Conservation (phyloP, 2,113 vertebrate species). For the Chloebia gouldiae region DNA sequence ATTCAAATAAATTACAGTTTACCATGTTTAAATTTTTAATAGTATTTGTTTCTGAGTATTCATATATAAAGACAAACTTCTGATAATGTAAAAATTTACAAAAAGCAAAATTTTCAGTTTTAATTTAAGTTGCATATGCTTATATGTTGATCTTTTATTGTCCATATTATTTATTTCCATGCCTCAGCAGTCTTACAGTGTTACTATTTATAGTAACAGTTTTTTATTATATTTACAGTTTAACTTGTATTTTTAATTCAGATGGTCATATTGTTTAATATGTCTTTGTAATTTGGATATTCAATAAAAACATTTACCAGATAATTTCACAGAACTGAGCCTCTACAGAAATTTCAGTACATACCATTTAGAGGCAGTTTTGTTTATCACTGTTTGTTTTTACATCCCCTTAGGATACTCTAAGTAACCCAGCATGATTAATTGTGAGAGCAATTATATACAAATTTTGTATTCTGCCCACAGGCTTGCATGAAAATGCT, state of each 20-base stretch:
- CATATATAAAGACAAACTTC: neutral
- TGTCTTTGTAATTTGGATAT: neutral
- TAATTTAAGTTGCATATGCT: neutral
- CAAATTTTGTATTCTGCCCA: neutral
- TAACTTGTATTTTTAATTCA: neutral
- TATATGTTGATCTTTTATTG: neutral
- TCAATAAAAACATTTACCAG: neutral
- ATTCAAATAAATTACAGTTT: neutral
- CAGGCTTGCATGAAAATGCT: neutral
- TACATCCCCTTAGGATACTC: neutral
- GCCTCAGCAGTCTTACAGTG: neutral
- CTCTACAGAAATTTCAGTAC: neutral
- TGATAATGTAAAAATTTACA: neutral
- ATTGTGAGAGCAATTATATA: neutral
- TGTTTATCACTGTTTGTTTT: slow-evolving; percentile 21
- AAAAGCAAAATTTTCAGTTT: neutral
- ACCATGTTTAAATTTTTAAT: neutral
- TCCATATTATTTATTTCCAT: neutral
- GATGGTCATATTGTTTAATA: neutral
- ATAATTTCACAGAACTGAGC: neutral
- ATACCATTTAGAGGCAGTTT: neutral
- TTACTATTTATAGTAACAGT: neutral
- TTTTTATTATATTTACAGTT: neutral
- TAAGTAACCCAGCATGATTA: neutral
- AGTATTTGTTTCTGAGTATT: neutral